Conservation (phyloP, 2,797 vertebrate species). For the Odontamblyopus rebecca region DNA sequence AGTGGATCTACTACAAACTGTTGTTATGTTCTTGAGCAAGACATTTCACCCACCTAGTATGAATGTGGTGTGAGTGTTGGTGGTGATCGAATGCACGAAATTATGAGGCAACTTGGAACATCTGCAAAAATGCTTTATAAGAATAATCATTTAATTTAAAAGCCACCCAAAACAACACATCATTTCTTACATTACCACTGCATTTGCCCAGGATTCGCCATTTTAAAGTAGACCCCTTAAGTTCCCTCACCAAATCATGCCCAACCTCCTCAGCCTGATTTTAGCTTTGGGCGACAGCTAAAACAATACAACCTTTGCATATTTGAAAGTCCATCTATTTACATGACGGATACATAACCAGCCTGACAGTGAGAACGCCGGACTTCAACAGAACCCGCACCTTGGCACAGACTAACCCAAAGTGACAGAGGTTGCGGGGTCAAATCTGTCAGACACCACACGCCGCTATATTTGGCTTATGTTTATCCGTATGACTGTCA, state of each 20-base stretch:
- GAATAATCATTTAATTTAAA: too few species aligned
- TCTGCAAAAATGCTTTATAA: too few species aligned
- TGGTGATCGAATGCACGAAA: too few species aligned
- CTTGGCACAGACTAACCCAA: slow-evolving; percentile 67
- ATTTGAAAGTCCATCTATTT: neutral
- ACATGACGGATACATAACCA: neutral
- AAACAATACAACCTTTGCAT: neutral
- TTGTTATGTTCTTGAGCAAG: too few species aligned
- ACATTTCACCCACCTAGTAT: too few species aligned
- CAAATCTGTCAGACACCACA: neutral
- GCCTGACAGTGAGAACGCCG: neutral
- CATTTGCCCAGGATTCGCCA: too few species aligned
- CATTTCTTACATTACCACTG: too few species aligned
- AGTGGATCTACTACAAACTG: too few species aligned
- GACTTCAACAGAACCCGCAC: slow-evolving; percentile 32
- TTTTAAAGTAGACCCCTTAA: neutral
- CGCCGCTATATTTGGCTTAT: slow-evolving; percentile 36
- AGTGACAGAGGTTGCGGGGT: slow-evolving; percentile 49
- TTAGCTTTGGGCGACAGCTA: neutral
- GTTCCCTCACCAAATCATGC: neutral
- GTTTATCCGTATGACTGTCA: slow-evolving; percentile 70
- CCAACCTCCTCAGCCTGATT: neutral
- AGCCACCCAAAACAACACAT: too few species aligned
- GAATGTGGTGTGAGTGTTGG: too few species aligned
- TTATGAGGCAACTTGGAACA: too few species aligned